Conservation (phyloP, 2,113 vertebrate genomes). For the Takifugu flavidus region DNA sequence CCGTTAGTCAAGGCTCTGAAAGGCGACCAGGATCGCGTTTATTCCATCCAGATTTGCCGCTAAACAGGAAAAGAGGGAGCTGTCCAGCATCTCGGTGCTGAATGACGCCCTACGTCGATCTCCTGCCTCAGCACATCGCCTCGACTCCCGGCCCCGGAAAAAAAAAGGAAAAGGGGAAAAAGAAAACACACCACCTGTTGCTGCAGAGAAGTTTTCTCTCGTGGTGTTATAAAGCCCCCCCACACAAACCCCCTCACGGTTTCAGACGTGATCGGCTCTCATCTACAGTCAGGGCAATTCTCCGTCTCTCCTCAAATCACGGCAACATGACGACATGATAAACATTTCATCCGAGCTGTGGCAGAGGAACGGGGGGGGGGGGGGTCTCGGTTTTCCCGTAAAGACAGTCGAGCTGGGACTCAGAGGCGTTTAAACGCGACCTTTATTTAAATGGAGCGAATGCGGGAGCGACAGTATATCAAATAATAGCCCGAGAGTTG, state of each 20-base stretch:
- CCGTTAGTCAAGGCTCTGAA: not conserved
- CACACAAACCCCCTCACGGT: constrained; percentile 7
- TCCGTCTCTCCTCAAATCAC: constrained; percentile 33
- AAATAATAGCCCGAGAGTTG: not conserved
- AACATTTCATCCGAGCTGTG: constrained; percentile 57
- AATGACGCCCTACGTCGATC: constrained; percentile 73
- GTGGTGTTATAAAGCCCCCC: constrained; percentile 33
- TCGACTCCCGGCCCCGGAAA: constrained; percentile 51
- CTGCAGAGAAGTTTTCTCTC: constrained; percentile 75
- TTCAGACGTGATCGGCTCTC: constrained; percentile 1
- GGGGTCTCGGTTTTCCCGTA: not conserved
- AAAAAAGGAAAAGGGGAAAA: constrained; percentile 2
- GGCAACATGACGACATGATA: constrained; percentile 60
- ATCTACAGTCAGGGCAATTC: constrained; percentile 13
- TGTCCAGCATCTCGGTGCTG: constrained; percentile 75
- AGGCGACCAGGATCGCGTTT: constrained; percentile 8
- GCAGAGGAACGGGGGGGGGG: constrained; percentile 29
- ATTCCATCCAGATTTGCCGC: constrained; percentile 5
- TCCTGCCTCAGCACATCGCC: constrained; percentile 53
- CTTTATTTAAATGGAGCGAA: no score
- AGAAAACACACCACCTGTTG: constrained; percentile 76
- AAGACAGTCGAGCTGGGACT: no score
- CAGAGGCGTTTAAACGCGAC: no score
- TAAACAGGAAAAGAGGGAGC: constrained; percentile 59
- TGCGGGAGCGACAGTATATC: no score